Base-by-base conservation (phyloP, 2,113 vertebrate species). In the Podocnemis expansa region DNA sequence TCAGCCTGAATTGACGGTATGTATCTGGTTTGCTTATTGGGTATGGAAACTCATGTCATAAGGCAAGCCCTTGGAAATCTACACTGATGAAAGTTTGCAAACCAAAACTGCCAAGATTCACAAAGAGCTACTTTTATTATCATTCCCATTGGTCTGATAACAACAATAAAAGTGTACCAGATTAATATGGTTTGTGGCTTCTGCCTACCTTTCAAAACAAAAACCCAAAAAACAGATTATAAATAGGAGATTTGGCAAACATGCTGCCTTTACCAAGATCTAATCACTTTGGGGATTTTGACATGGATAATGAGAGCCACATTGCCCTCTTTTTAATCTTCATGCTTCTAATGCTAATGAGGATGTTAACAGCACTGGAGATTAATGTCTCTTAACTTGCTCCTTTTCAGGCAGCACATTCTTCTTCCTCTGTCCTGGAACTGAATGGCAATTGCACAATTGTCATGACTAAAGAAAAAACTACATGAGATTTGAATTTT, bases 311-410 rank as follows among this genome's bases (percentile, higher is more conserved):
- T 80, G 85, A 93, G 45, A 89, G 84, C 93, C 82, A 84, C 84
- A 54, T 43, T 78, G 31, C 13, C 85, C 31, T 56, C 76, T 63
- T 92, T 73, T 60, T 38, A 85, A 41, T 85, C 38, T 75, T 87
- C 54, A 78, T 58, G 55, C 13, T 96, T 80, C 91, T 41, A 5
- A 13, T 47, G 63, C 41, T n/a, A 70, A 70, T 70, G 41, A 96
- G 58, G 84, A 89, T 96, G 88, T 96, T 97, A 97, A 95, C 45
- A 89, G 63, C 80, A 85, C 67, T 93, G 87, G 67, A 91, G 63
- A 21, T 86, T 93, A 47, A 85, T 10, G 0, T 31, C 16, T 96
- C 89, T 85, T 82, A 87, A 51, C 89, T 94, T 91, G 95, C 95
- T 96, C 63, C 79, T 96, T 97, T 94, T 67, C 95, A 96, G 93